Percentiles rank a stretch among this genome's conserved stretches.
Conservation (phyloP, 2,888 invertebrate species). For the Drosophila longiperda region DNA sequence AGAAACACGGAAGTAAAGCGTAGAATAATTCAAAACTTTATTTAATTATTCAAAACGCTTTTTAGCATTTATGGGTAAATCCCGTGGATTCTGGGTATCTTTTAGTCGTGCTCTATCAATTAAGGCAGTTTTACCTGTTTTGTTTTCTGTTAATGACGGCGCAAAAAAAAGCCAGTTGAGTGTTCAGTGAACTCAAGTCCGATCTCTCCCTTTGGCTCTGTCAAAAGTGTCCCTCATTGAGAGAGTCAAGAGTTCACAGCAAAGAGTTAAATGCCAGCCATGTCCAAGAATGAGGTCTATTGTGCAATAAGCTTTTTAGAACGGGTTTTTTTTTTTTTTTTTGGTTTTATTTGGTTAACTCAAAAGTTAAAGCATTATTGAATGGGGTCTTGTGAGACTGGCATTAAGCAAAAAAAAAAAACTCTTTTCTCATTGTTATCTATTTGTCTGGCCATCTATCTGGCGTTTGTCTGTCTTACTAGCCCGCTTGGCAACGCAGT, state of each 20-base stretch:
- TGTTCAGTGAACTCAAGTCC: conserved; percentile 66
- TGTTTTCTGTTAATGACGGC: conserved; percentile 28
- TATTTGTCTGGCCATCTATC: conserved; percentile 23
- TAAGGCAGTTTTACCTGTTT: conserved; percentile 40
- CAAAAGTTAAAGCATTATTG: conserved; percentile 7
- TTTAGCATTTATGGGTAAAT: background rate
- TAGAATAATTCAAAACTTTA: no score
- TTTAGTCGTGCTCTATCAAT: background rate
- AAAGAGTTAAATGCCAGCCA: conserved; percentile 64
- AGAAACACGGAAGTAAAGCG: background rate
- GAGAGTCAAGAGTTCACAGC: conserved; percentile 55
- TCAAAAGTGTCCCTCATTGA: conserved; percentile 68
- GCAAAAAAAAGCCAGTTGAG: conserved; percentile 43
- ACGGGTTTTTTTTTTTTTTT: conserved; percentile 46
- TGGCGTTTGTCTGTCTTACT: conserved; percentile 10
- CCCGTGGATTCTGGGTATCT: background rate
- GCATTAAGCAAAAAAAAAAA: conserved; percentile 27
- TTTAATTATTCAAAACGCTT: background rate
- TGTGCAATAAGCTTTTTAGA: conserved; percentile 68
- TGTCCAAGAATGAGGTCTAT: conserved; percentile 68
- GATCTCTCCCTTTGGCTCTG: conserved; percentile 51
- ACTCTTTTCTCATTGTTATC: conserved; percentile 37
- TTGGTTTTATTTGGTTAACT: conserved; percentile 24
- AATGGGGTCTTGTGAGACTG: conserved; percentile 35
- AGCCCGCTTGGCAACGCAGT: conserved; percentile 60